Evolutionary conservation across 2,888 invertebrate species (phyloP).

Genomic region (Pyrgus malvae): DNA sequence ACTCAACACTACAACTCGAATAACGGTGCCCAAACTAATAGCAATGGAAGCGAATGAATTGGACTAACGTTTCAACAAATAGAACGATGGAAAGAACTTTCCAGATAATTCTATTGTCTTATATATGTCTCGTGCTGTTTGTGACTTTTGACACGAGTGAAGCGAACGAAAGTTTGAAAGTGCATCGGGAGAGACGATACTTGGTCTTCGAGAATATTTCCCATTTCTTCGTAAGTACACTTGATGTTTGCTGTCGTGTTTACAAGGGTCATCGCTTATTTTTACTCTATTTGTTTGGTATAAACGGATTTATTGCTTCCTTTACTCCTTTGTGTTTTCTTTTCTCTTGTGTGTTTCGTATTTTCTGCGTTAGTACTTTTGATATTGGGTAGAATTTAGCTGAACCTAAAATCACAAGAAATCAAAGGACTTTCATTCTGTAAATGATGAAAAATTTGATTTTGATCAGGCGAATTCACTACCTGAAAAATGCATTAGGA

Average conservation of each 20-base stretch:
- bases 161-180: slow-evolving; percentile 41
- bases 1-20: not conserved
- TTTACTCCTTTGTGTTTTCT: not conserved
- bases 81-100: slow-evolving; percentile 30
- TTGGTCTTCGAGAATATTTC: slow-evolving; percentile 57
- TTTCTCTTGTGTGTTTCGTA: not conserved
- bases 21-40: not conserved
- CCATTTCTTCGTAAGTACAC: slow-evolving; percentile 64
- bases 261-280: not conserved
- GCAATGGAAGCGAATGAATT: slow-evolving; percentile 4
- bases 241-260: slow-evolving; percentile 2
- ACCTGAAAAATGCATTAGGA: no score
- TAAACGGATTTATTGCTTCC: not conserved
- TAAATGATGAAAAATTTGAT: no score
- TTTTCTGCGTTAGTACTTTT: not conserved
- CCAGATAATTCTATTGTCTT: slow-evolving; percentile 46
- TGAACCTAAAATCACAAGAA: no score
- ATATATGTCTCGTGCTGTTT: slow-evolving; percentile 48
- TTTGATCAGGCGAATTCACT: no score
- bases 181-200: slow-evolving; percentile 50
- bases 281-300: slow-evolving; percentile 15
- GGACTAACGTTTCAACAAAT: not conserved
- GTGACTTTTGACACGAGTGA: slow-evolving; percentile 49
- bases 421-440: no score
- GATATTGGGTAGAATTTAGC: not conserved